These are phyloP conservation scores for Sialia sialis DNA, from an alignment of 2,113 vertebrate species.

Conservation along the genomic window DNA sequence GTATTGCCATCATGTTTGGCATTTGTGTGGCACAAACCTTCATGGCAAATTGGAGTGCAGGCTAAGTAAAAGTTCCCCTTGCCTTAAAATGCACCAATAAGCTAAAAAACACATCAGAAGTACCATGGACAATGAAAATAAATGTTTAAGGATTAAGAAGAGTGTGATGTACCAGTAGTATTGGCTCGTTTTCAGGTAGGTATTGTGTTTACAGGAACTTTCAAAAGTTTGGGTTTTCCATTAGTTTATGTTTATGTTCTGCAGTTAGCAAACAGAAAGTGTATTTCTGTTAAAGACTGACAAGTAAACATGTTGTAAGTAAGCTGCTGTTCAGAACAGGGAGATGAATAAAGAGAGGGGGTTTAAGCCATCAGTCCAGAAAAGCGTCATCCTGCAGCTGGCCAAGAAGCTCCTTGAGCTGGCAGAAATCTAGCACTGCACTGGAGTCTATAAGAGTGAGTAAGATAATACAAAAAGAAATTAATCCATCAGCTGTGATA, in stretches of 20 bases:
- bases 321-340: not conserved
- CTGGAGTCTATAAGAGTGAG: not conserved
- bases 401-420: not conserved
- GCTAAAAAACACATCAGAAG: not conserved
- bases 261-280: not conserved
- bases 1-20: not conserved
- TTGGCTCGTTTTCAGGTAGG: not conserved
- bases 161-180: not conserved
- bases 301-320: not conserved
- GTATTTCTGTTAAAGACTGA: not conserved
- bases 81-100: not conserved
- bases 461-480: not conserved
- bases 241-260: not conserved
- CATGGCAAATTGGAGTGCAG: not conserved
- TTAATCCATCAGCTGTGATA: not conserved
- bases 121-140: not conserved
- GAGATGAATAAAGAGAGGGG: not conserved
- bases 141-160: not conserved
- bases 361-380: not conserved
- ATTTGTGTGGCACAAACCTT: not conserved
- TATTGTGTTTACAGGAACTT: not conserved
- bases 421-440: not conserved
- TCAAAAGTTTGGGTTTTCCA: not conserved
- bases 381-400: not conserved
- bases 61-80: not conserved